Base-by-base conservation (phyloP, 2,888 invertebrate species). In the Dysmachus trigonus region DNA sequence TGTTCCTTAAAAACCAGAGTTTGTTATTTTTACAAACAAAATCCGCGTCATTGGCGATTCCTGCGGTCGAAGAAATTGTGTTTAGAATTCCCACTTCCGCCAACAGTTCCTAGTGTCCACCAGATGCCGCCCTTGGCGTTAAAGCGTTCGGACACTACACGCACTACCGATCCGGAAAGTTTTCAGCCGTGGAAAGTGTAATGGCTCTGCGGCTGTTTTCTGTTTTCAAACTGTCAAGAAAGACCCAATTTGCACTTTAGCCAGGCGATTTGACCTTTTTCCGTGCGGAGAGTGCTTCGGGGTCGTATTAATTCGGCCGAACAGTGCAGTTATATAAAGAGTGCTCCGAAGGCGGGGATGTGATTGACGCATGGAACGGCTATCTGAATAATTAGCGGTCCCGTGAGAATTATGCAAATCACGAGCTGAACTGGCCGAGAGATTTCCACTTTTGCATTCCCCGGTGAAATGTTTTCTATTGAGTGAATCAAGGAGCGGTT, bases 321-420 rank as follows among this genome's bases (percentile, higher is more conserved):
- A 10, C 53, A 22, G 62, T 62, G 62, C 27, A 62, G 22, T 62
- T 62, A 62, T 2, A 62, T 62, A 62, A 62, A 62, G 3, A 18
- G 62, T 27, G 27, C 18, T 1, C 22, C 10, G 27, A 27, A 6
- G 47, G 6, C 10, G 13, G 22, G 2, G 3, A 22, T 13, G 38
- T 41, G 22, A n/a, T 22, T 3, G n/a, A 7, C 53, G 22, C 18
- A 62, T 62, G 62, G 38, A 3, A 41, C 10, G 27, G 10, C 22
- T 8, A 62, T 62, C 27, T 27, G 62, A 27, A 62, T 62, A 62
- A 62, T 62, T 62, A 62, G 62, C 62, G 62, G 27, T 62, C 62
- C 27, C 62, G 62, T 62, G 62, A 62, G 62, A 62, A 62, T 76
- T 76, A 76, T 79, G 79, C 79, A 79, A 47, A 79, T 51, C 47